These are phyloP conservation scores for Drosophila sucinea DNA, from an alignment of 1,140 invertebrate species.

Conservation along the genomic window DNA sequence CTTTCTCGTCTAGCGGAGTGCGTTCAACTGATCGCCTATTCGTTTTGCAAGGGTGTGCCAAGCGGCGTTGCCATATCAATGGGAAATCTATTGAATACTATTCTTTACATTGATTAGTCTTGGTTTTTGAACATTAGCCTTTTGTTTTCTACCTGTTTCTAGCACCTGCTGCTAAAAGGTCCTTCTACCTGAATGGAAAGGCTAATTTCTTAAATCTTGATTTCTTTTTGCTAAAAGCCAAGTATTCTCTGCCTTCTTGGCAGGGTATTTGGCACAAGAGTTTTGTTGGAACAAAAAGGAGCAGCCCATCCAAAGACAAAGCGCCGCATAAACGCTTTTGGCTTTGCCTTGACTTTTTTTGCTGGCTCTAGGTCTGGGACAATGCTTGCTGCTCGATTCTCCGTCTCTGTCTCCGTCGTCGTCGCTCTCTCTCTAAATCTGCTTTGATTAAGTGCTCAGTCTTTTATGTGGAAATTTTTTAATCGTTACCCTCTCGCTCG, in stretches of 20 bases:
- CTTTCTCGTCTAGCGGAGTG: background rate
- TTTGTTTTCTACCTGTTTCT: too few species aligned
- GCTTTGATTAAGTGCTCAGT: constrained; percentile 81
- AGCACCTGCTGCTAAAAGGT: background rate
- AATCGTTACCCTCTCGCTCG: constrained; percentile 68
- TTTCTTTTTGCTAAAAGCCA: background rate
- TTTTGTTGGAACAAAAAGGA: constrained; percentile 30
- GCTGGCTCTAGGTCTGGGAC: constrained; percentile 21
- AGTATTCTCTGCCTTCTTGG: background rate
- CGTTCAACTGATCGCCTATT: background rate
- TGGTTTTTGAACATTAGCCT: too few species aligned
- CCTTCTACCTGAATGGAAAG: constrained; percentile 21
- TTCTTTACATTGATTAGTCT: background rate
- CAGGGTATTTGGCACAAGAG: constrained; percentile 48
- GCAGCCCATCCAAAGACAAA: constrained; percentile 59
- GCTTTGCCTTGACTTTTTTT: constrained; percentile 34
- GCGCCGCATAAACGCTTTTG: constrained; percentile 71
- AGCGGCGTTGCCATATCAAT: background rate
- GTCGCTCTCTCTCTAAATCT: constrained; percentile 67
- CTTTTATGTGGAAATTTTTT: constrained; percentile 80
- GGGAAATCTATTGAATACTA: background rate
- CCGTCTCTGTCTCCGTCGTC: background rate
- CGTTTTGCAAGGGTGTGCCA: background rate
- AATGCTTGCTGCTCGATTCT: constrained; percentile 38
- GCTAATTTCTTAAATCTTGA: background rate